phyloP scores from a whole-genome alignment of 2,888 invertebrate genomes.

The Schizaphis graminum region DNA sequence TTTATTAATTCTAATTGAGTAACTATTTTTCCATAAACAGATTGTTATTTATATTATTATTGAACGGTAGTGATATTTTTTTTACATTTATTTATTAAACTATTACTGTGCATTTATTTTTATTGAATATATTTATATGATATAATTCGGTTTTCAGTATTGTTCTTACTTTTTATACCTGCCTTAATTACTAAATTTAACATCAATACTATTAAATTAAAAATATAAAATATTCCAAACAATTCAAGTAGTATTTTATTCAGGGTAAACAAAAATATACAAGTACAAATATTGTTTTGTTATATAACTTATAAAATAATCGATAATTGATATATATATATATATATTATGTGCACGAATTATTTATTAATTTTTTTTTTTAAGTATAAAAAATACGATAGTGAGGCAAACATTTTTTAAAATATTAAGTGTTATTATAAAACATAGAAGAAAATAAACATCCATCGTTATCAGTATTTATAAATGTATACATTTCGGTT shows the following conservation, averaged over 20 bases:
- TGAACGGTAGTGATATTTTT: not conserved
- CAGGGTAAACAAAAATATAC: not conserved
- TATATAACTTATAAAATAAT: too few species aligned
- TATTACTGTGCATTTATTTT: too few species aligned
- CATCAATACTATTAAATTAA: not conserved
- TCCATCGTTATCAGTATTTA: not conserved
- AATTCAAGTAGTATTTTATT: not conserved
- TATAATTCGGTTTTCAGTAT: not conserved
- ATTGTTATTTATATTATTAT: not conserved
- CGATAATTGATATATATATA: too few species aligned
- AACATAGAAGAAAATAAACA: not conserved
- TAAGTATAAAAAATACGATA: not conserved
- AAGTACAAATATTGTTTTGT: too few species aligned
- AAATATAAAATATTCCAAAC: not conserved
- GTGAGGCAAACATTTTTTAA: not conserved
- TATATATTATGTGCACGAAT: too few species aligned
- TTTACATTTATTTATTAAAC: not conserved
- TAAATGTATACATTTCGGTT: not conserved
- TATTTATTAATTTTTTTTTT: too few species aligned
- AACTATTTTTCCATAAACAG: not conserved
- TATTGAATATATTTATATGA: not conserved
- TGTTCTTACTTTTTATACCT: not conserved
- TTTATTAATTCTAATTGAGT: not conserved
- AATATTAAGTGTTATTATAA: not conserved
- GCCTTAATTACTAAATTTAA: not conserved